Percentiles rank a stretch among this genome's conserved stretches.
phyloP scores from a whole-genome alignment of 2,797 vertebrate genomes.

The Spheniscus humboldti region DNA sequence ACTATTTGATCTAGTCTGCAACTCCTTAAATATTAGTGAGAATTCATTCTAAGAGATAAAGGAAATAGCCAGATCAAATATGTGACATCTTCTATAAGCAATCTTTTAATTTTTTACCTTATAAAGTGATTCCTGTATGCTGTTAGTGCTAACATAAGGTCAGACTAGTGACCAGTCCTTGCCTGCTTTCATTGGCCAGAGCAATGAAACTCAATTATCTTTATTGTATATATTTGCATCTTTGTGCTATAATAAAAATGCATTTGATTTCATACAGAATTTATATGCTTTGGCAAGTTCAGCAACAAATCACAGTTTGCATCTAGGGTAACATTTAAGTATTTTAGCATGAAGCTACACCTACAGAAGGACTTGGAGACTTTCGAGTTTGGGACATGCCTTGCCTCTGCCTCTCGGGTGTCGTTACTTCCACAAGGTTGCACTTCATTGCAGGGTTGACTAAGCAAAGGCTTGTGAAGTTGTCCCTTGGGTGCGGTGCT shows the following conservation, averaged over 20 bases:
- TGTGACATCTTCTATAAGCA: not conserved
- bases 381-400: not conserved
- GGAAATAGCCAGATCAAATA: not conserved
- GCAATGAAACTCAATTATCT: not conserved
- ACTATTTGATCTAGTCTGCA: not conserved
- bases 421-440: slow-evolving; percentile 62
- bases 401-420: not conserved
- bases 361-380: not conserved
- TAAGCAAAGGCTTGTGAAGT: slow-evolving; percentile 26
- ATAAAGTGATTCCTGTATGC: not conserved
- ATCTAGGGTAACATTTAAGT: not conserved
- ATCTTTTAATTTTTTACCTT: not conserved
- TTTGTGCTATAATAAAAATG: not conserved
- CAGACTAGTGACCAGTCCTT: not conserved
- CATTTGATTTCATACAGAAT: not conserved
- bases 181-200: not conserved
- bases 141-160: not conserved
- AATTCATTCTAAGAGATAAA: not conserved
- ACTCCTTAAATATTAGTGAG: not conserved
- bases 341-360: not conserved
- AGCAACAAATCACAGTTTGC: not conserved
- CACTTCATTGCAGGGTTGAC: slow-evolving; percentile 27
- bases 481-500: slow-evolving; percentile 42
- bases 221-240: not conserved
- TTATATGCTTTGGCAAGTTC: not conserved